Percentiles rank a stretch among this genome's conserved stretches.
These are phyloP conservation scores for Lanius collurio DNA, from an alignment of 2,113 vertebrate genomes.

Conservation along the genomic window DNA sequence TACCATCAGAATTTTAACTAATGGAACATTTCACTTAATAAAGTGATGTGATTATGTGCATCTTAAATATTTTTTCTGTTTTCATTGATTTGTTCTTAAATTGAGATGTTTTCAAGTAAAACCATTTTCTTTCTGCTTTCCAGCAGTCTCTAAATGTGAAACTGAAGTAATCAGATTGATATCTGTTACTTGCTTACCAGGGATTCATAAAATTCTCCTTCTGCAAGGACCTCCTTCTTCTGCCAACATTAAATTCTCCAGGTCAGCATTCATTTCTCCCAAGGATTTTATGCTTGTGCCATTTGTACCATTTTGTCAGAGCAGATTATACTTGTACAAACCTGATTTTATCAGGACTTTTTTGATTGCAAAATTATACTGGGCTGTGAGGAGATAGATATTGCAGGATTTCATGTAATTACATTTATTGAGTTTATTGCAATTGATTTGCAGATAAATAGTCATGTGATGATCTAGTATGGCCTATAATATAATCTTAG, in stretches of 20 bases:
- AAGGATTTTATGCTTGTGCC: not conserved
- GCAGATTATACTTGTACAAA: not conserved
- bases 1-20: slow-evolving; percentile 7
- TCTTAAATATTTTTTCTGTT: not conserved
- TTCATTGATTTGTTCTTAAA: not conserved
- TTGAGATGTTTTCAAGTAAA: not conserved
- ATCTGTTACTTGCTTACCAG: not conserved
- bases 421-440: not conserved
- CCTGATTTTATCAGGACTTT: not conserved
- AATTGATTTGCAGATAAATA: slow-evolving; percentile 5
- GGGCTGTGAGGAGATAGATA: not conserved
- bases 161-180: not conserved
- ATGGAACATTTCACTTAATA: not conserved
- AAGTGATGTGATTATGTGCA: not conserved
- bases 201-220: not conserved
- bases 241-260: not conserved
- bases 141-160: not conserved
- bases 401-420: not conserved
- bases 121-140: not conserved
- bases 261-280: not conserved
- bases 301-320: not conserved
- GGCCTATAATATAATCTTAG: not conserved
- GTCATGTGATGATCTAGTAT: not conserved
- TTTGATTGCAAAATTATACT: not conserved
- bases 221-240: not conserved